Conservation (phyloP, 1,140 invertebrate genomes). For the Monomorium pharaonis region DNA sequence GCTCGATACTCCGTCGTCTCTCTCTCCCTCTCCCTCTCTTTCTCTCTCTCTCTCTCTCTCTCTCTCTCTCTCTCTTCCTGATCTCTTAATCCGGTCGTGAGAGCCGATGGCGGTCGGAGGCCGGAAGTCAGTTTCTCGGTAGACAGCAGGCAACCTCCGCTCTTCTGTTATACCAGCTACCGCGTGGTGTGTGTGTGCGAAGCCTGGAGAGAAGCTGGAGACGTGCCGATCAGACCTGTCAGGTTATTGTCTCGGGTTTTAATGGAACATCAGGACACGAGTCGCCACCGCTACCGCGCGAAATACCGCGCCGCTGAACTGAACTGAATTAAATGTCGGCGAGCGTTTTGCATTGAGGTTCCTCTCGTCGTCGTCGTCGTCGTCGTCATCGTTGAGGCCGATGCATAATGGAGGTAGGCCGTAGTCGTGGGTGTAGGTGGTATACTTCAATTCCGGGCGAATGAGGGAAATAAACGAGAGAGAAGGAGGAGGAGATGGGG, state of each 20-base stretch:
- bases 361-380: conserved; percentile 30
- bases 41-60: neutral
- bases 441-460: conserved; percentile 69
- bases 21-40: conserved; percentile 16
- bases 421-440: conserved; percentile 68
- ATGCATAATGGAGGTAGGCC: conserved; percentile 73
- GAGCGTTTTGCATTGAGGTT: conserved; percentile 67
- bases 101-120: conserved; percentile 54
- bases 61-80: neutral
- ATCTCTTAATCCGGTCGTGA: conserved; percentile 57
- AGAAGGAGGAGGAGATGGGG: conserved; percentile 31
- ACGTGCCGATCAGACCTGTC: conserved; percentile 81
- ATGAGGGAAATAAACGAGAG: conserved; percentile 50
- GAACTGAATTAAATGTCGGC: conserved; percentile 78
- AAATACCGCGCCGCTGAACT: conserved; percentile 74
- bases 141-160: conserved; percentile 65
- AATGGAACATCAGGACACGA: conserved; percentile 81
- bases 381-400: conserved; percentile 67
- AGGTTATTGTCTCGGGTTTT: conserved; percentile 84
- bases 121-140: conserved; percentile 74
- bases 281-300: conserved; percentile 62
- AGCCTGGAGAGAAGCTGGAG: conserved; percentile 54
- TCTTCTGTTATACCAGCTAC: conserved; percentile 56
- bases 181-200: conserved; percentile 39
- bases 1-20: neutral